Base-by-base conservation (phyloP, 1,140 invertebrate genomes). In the Apocrypta bakeri region DNA sequence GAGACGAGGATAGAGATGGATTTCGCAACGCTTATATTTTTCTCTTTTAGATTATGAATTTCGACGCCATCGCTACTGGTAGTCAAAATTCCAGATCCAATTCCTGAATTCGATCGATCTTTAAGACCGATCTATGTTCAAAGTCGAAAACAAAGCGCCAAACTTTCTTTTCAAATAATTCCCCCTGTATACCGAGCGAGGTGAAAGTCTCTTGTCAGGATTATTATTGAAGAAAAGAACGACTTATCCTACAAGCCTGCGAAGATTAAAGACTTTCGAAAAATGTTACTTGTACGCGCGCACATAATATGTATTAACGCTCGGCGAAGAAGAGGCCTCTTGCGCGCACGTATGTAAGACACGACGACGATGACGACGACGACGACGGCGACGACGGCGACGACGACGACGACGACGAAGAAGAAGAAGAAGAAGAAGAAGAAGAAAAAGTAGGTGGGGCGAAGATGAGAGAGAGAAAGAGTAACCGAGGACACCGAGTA, bases 401-500 rank as follows among this genome's bases (percentile, higher is more conserved):
- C 33, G 33, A 37, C n/a, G n/a, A 56, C 40, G 17, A 56, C 17
- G 48, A 56, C 17, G 48, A 56, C 17, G 48, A 56, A 17, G 48
- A 56, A 17, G 48, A n/a, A 17, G 12, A 42, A 7, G 40, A 42
- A 7, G 25, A 75, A 21, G 77, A 27, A 4, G 79, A 29, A 66
- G 72, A 66, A 73, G 69, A 72, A 74, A 48, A 71, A 81, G 78
- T 66, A 79, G 79, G 69, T 73, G 75, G 76, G 68, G 78, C 27
- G 9, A 42, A 81, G 74, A 56, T 42, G n/a, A 74, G 63, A 82
- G 71, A 83, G 85, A 85, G 82, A 85, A 84, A 79, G 85, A 85
- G 84, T 9, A 87, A 83, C 83, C 85, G 87, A 89, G 88, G 88
- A 89, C 89, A 90, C 86, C 87, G 88, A 88, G 85, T 87, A 85